These are phyloP conservation scores for Caenorhabditis brenneri DNA, from an alignment of 1,140 invertebrate genomes.

Conservation along the genomic window DNA sequence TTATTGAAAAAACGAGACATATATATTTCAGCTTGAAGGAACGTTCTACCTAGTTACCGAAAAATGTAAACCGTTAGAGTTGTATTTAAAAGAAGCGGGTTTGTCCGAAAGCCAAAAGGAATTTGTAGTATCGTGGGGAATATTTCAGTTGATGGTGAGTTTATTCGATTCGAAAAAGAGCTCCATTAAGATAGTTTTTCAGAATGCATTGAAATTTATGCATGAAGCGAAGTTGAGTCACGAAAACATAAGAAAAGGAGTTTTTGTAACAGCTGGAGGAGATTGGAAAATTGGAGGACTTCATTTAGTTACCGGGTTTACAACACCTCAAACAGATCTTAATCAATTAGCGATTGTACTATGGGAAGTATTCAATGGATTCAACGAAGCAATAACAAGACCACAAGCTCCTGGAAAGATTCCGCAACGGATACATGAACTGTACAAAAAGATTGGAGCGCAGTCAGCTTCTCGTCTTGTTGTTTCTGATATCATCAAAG, in stretches of 20 bases:
- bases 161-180: conserved; percentile 52
- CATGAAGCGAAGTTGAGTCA: conserved; percentile 93
- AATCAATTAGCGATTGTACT: conserved; percentile 94
- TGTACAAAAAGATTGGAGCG: conserved; percentile 62
- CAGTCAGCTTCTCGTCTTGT: not conserved
- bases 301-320: conserved; percentile 83
- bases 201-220: conserved; percentile 93
- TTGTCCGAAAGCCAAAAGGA: conserved; percentile 79
- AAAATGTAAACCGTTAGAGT: conserved; percentile 80
- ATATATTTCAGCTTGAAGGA: conserved; percentile 82
- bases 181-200: conserved; percentile 72
- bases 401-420: conserved; percentile 80
- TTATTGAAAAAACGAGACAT: not conserved
- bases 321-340: conserved; percentile 87
- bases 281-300: conserved; percentile 98
- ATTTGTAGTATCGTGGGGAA: conserved; percentile 90
- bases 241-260: conserved; percentile 91
- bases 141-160: conserved; percentile 92
- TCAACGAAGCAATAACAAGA: conserved; percentile 76
- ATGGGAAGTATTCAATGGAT: conserved; percentile 96
- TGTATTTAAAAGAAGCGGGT: conserved; percentile 77
- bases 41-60: conserved; percentile 93
- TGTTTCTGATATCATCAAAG: conserved; percentile 37
- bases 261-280: conserved; percentile 91
- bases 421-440: conserved; percentile 62